Conservation (phyloP, 2,888 invertebrate species). For the Cerceris rybyensis region DNA sequence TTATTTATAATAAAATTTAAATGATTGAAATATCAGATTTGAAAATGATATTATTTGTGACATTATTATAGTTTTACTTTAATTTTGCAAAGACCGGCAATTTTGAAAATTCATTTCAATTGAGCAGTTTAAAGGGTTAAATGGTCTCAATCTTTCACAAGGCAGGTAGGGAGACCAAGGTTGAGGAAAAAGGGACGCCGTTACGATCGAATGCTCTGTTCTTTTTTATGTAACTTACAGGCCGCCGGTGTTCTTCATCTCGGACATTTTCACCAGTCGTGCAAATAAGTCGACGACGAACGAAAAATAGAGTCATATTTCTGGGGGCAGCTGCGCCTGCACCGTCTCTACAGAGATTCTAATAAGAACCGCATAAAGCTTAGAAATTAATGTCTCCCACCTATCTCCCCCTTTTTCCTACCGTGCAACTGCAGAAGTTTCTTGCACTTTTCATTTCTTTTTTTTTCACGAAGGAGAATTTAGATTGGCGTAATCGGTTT, state of each 20-base stretch:
- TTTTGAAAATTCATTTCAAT: too few species aligned
- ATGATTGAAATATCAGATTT: too few species aligned
- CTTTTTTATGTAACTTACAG: constrained; percentile 42
- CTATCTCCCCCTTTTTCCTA: constrained; percentile 43
- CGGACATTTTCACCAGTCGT: constrained; percentile 58
- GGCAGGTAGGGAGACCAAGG: background rate
- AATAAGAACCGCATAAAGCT: constrained; percentile 75
- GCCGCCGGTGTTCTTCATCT: constrained; percentile 31
- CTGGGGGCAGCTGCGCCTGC: constrained; percentile 69
- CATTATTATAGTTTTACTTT: too few species aligned
- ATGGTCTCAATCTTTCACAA: too few species aligned
- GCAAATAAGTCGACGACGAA: constrained; percentile 71
- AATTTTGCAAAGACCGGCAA: too few species aligned
- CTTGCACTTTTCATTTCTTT: constrained; percentile 27
- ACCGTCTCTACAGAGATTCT: constrained; percentile 69
- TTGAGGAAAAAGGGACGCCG: constrained; percentile 3
- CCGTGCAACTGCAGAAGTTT: constrained; percentile 37
- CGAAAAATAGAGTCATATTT: constrained; percentile 76
- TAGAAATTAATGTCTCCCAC: constrained; percentile 72
- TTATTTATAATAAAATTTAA: too few species aligned
- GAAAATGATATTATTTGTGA: too few species aligned
- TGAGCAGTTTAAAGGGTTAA: too few species aligned
- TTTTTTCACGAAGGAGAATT: constrained; percentile 27
- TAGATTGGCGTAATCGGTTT: constrained; percentile 59
- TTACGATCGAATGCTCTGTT: constrained; percentile 39